A percentile compares a stretch with the other conserved stretches of the same genome.
Evolutionary conservation across 1,140 invertebrate species (phyloP).

Genomic region (Hylaeus volcanicus): DNA sequence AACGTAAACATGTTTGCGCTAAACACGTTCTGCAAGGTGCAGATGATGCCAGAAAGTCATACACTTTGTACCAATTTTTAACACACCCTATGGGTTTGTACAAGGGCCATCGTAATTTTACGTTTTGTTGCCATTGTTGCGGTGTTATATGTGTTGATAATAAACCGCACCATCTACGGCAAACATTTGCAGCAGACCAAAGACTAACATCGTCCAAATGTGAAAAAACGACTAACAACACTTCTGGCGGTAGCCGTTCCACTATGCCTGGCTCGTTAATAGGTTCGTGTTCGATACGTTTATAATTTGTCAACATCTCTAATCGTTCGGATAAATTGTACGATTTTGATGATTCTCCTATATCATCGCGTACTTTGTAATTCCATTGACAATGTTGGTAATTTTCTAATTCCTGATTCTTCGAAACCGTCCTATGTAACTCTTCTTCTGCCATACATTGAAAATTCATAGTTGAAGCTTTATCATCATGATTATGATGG

Average conservation of each 20-base stretch:
- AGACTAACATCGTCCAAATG: constrained; percentile 95
- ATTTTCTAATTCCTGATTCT: constrained; percentile 34
- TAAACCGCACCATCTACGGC: constrained; percentile 90
- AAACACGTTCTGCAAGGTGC: constrained; percentile 90
- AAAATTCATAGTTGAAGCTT: neutral
- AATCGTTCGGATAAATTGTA: constrained; percentile 77
- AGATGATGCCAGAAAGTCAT: constrained; percentile 78
- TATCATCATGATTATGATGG: constrained; percentile 19
- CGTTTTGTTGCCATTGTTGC: constrained; percentile 89
- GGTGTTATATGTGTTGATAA: constrained; percentile 88
- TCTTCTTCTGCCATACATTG: constrained; percentile 18
- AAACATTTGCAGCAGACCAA: constrained; percentile 92
- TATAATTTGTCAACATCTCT: constrained; percentile 78
- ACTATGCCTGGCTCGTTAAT: constrained; percentile 79
- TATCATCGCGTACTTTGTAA: constrained; percentile 51
- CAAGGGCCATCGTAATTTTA: constrained; percentile 89
- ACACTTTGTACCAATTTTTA: constrained; percentile 90
- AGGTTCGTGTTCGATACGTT: constrained; percentile 74
- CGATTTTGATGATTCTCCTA: constrained; percentile 69
- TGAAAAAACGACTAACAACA: constrained; percentile 92
- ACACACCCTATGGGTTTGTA: constrained; percentile 87
- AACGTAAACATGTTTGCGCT: constrained; percentile 86
- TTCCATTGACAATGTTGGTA: constrained; percentile 54
- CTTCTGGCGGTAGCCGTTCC: constrained; percentile 86
- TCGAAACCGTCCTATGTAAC: constrained; percentile 9